Evolutionary conservation across 2,797 vertebrate species (phyloP), one percentile per base, ranked within the genome.

Genomic region (Melanogrammus aeglefinus): DNA sequence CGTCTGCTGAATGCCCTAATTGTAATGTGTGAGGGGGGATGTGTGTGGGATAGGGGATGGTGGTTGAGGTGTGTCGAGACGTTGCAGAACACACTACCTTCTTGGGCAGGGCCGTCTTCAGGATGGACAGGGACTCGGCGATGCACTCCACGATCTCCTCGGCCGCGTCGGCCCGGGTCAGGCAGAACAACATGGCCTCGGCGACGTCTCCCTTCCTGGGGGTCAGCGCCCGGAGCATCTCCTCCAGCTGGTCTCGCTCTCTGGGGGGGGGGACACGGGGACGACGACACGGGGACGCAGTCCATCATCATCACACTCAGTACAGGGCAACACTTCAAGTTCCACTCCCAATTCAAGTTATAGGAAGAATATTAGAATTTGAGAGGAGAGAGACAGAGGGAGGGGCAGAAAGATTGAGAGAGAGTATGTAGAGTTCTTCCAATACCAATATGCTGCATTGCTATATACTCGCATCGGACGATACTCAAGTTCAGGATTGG

Each of bases 81-180:
- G 57, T n/a, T 27, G 57, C 18, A 72, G 10, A 18, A 16, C 57
- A 70, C 72, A 78, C 77, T 79, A 94, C 98, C 96, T 99, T 99
- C 91, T 99, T 99, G 69, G 97, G 98, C 80, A 99, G 96, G 18
- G 98, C 97, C 3, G 98, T 99, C 93, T 99, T 99, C 79, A 99
- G 92, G 90, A 99, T 99, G 69, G 98, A 99, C 84, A 99, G 89
- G 0, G 98, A 99, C 78, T 99, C 98, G 0, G 98, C 93, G 83
- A 99, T 91, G 78, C 98, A 99, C 89, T 99, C 98, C 63, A 99
- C 98, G 75, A 99, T 98, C 92, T 99, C 98, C 86, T 99, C 98
- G 38, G 98, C 98, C 76, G 98, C 98, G 84, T 99, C 98, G 0
- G 98, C 98, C 5, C 95, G 98, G 82, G 94, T 95, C 41, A 99